Conservation (phyloP, 2,113 vertebrate species). For the Vimba vimba region DNA sequence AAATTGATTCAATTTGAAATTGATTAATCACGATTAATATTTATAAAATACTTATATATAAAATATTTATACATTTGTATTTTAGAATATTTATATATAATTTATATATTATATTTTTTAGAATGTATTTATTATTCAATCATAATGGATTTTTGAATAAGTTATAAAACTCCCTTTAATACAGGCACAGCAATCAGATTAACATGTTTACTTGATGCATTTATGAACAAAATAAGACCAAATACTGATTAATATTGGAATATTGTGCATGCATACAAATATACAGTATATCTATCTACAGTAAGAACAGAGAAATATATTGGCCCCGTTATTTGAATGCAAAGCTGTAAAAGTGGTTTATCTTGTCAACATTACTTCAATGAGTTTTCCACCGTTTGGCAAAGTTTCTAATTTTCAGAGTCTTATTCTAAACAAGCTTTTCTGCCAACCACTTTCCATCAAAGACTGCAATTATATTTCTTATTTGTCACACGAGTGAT, state of each 20-base stretch:
- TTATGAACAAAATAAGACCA: not conserved
- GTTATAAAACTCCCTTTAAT: not conserved
- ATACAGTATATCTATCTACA: not conserved
- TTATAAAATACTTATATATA: too few species aligned
- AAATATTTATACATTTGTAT: too few species aligned
- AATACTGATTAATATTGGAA: not conserved
- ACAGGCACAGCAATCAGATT: not conserved
- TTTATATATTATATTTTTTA: too few species aligned
- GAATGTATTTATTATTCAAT: not conserved
- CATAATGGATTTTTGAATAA: not conserved
- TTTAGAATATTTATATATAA: too few species aligned
- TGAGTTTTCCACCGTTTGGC: not conserved
- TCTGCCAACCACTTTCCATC: conserved; percentile 43
- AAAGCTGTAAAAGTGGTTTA: not conserved
- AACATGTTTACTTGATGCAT: not conserved
- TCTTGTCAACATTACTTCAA: not conserved
- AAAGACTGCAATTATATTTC: conserved; percentile 48
- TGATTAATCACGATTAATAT: too few species aligned
- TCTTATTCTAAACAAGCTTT: conserved; percentile 18
- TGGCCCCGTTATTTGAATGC: not conserved
- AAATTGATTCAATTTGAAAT: too few species aligned
- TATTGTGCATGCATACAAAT: not conserved
- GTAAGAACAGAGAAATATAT: not conserved
- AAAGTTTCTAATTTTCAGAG: not conserved
- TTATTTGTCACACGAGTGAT: conserved; percentile 57